Percentiles rank a stretch among this genome's conserved stretches.
Evolutionary conservation across 2,797 vertebrate genomes (phyloP).

Genomic region (Poeciliopsis paucimaculata): DNA sequence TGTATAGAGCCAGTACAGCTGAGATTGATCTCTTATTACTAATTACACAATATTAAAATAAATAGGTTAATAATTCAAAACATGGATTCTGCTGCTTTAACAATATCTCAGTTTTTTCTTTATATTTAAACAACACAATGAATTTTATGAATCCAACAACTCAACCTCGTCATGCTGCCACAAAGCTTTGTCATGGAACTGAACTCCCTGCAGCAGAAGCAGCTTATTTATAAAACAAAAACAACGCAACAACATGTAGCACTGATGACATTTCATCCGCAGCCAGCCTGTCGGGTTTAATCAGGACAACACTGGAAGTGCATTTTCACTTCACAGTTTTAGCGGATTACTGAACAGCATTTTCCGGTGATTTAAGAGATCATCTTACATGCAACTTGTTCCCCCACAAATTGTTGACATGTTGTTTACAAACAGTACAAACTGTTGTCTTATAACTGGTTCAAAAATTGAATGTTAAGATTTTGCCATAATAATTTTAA

Average conservation of each 20-base stretch:
- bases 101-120: neutral
- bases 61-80: neutral
- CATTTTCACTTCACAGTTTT: neutral
- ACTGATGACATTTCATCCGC: neutral
- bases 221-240: neutral
- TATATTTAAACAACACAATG: neutral
- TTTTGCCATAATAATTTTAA: neutral
- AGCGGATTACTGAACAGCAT: neutral
- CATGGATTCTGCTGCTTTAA: neutral
- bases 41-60: neutral
- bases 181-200: neutral
- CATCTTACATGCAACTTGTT: neutral
- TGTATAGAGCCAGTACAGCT: neutral
- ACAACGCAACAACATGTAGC: neutral
- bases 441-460: neutral
- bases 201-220: neutral
- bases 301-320: neutral
- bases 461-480: neutral
- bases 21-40: neutral
- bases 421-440: neutral
- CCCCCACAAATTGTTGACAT: neutral
- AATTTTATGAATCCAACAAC: neutral
- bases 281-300: neutral
- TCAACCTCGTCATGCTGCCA: neutral
- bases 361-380: neutral